These are phyloP conservation scores for Philotrypesis tridentata DNA, from an alignment of 1,140 invertebrate genomes.

Conservation along the genomic window DNA sequence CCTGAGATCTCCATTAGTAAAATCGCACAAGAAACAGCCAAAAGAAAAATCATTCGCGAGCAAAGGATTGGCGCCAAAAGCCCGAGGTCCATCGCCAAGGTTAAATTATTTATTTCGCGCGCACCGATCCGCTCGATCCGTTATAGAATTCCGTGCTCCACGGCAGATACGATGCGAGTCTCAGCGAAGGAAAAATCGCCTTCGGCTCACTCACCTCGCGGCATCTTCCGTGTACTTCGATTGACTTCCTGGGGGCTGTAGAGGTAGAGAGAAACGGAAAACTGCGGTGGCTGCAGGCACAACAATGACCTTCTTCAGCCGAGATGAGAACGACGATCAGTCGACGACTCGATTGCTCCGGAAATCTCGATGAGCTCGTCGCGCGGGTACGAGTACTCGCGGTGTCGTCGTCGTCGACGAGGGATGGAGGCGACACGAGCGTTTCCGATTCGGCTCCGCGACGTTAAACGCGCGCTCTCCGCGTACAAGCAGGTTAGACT, in stretches of 20 bases:
- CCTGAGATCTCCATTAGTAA: no score
- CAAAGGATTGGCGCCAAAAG: constrained; percentile 30
- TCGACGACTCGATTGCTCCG: neutral
- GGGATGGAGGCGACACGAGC: no score
- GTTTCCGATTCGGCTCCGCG: no score
- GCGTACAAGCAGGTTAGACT: no score
- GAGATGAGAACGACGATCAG: neutral
- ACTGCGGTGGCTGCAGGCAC: neutral
- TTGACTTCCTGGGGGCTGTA: neutral
- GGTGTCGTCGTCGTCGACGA: no score
- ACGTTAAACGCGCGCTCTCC: no score
- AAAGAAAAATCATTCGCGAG: neutral
- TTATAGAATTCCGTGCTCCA: neutral
- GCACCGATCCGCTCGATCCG: no score
- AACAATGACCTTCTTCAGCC: no score
- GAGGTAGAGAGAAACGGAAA: neutral
- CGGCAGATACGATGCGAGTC: neutral
- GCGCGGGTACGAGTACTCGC: no score
- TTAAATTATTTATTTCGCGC: constrained; percentile 11
- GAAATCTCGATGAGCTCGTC: no score
- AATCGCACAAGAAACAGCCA: neutral
- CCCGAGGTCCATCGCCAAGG: neutral
- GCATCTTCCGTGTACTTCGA: constrained; percentile 7
- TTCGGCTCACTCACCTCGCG: constrained; percentile 4
- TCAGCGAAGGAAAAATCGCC: neutral